A percentile compares a stretch with the other conserved stretches of the same genome.
phyloP scores from a whole-genome alignment of 2,113 vertebrate genomes.

The Melierax canorus region DNA sequence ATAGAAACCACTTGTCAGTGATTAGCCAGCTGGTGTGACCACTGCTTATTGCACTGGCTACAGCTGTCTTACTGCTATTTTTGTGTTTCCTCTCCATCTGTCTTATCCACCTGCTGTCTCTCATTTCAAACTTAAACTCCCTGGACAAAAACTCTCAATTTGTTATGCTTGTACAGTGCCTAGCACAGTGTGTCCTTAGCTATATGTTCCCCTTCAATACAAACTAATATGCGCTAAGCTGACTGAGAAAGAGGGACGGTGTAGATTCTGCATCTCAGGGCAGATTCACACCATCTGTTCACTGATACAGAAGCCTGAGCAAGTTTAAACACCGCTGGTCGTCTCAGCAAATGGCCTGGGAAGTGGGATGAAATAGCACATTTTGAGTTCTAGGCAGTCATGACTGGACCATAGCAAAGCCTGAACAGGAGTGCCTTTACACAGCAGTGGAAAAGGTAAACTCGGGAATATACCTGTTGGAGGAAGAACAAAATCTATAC shows the following conservation, averaged over 20 bases:
- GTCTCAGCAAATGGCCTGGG: neutral
- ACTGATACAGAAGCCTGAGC: neutral
- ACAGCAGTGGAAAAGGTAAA: neutral
- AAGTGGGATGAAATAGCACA: neutral
- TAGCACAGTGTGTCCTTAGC: neutral
- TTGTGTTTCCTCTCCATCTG: constrained; percentile 53
- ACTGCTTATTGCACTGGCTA: constrained; percentile 29
- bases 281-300: neutral
- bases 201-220: neutral
- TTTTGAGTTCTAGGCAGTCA: neutral
- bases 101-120: constrained; percentile 57
- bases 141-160: constrained; percentile 33
- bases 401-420: neutral
- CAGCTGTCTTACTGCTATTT: constrained; percentile 57
- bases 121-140: constrained; percentile 43
- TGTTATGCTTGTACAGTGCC: constrained; percentile 1
- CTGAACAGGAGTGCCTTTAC: neutral
- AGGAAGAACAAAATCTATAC: neutral
- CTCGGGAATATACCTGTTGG: neutral
- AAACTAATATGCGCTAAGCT: neutral
- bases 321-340: neutral
- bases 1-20: constrained; percentile 34
- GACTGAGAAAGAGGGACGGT: neutral
- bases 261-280: neutral
- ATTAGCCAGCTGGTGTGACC: constrained; percentile 59